Base-by-base conservation (phyloP, 2,888 invertebrate species). In the Chymomyza procnemis region DNA sequence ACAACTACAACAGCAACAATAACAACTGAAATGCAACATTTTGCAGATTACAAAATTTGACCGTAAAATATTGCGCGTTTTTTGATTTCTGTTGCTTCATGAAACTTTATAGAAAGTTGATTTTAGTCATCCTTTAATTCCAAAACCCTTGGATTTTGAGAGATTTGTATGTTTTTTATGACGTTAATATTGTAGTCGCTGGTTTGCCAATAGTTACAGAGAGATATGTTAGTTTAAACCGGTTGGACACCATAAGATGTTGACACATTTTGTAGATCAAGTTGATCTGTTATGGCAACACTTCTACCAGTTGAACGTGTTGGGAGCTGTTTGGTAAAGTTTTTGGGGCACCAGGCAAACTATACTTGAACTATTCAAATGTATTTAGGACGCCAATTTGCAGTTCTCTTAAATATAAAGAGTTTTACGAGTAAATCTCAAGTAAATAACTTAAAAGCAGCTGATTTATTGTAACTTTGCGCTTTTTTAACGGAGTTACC, bases 11-110 rank as follows among this genome's bases (percentile, higher is more conserved):
- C 22, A 65, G 16, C 16, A 30, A 62, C 50, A 66, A 56, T 57
- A 64, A 34, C 34, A 56, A 61, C 61, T 67, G 69, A 69, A 76
- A 66, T 68, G 71, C 75, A 76, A 74, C 70, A 79, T 79, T 73
- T 73, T 77, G 73, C 77, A 65, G 60, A 64, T 82, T 82, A 84
- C 75, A 79, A 84, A 84, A 82, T 80, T 59, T 71, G 71, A 26
- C 64, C 72, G 72, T 73, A 74, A 69, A 58, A 68, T 68, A 56
- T 60, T 69, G 22, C 50, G 52, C 9, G 3, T 2, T 12, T 12
- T 1, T 41, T 9, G 12, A 12, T 41, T 41, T 41, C 6, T 1
- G 3, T 41, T 41, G 9, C 34, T 12, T 12, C 9, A 12, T 41
- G 34, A 9, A 41, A 41, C 12, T 41, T 41, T 41, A 12, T 0